Percentiles rank a stretch among this genome's conserved stretches.
Evolutionary conservation across 2,113 vertebrate species (phyloP).

Genomic region (Pitta sordida): DNA sequence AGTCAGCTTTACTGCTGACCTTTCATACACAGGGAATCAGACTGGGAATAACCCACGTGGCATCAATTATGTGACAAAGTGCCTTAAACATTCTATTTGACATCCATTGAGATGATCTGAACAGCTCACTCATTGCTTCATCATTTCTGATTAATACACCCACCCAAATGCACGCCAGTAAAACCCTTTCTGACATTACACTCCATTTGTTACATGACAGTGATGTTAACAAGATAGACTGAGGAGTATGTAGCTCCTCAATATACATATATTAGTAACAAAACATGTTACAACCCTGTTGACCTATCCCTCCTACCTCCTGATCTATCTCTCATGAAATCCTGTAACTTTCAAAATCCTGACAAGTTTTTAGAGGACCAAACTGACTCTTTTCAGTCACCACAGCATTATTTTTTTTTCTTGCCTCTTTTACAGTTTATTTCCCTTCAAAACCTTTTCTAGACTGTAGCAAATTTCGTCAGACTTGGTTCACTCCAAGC

Average conservation of each 20-base stretch:
- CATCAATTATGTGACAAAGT: not conserved
- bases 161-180: not conserved
- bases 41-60: not conserved
- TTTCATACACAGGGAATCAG: not conserved
- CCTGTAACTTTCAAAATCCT: not conserved
- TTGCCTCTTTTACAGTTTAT: not conserved
- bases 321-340: not conserved
- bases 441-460: not conserved
- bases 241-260: not conserved
- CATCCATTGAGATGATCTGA: not conserved
- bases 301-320: not conserved
- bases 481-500: not conserved
- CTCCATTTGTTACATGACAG: not conserved
- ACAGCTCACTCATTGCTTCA: slow-evolving; percentile 6
- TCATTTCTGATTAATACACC: slow-evolving; percentile 25
- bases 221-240: not conserved
- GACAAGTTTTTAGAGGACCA: not conserved
- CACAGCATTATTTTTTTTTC: not conserved
- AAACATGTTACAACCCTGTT: not conserved
- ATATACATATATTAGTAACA: not conserved
- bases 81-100: not conserved
- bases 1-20: not conserved
- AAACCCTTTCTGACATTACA: not conserved
- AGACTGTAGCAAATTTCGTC: not conserved
- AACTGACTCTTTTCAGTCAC: too few species aligned